phyloP scores from a whole-genome alignment of 2,888 invertebrate species.

The Conomelus anceps region DNA sequence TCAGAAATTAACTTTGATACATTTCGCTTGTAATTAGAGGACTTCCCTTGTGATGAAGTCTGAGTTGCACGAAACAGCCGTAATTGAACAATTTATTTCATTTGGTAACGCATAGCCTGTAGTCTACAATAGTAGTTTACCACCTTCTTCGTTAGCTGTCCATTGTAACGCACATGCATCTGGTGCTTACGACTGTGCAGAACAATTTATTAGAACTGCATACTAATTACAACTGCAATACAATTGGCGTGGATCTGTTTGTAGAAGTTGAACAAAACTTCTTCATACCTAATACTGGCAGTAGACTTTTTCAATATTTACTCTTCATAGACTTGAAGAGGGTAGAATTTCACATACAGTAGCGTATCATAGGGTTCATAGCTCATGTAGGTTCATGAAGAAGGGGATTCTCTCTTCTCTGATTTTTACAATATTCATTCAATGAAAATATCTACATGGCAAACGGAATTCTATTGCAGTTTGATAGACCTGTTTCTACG shows the following conservation, averaged over 20 bases:
- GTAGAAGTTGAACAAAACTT: background rate
- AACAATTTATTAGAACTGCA: background rate
- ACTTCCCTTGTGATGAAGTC: background rate
- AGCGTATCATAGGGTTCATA: background rate
- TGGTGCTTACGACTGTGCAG: background rate
- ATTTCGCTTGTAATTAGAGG: background rate
- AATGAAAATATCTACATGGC: no score
- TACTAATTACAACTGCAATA: background rate
- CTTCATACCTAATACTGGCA: background rate
- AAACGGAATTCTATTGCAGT: no score
- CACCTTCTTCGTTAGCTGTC: background rate
- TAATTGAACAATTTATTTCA: background rate
- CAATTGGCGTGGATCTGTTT: background rate
- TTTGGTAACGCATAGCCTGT: background rate
- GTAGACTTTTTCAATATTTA: background rate
- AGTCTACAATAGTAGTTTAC: no score
- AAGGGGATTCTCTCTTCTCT: no score
- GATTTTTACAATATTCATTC: no score
- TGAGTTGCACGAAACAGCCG: background rate
- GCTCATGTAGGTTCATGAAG: background rate
- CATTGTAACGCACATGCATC: background rate
- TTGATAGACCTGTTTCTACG: no score
- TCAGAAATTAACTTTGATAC: background rate
- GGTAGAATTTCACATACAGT: background rate
- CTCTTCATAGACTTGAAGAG: background rate